Conservation (phyloP, 1,140 invertebrate genomes). For the Helicoverpa armigera region DNA sequence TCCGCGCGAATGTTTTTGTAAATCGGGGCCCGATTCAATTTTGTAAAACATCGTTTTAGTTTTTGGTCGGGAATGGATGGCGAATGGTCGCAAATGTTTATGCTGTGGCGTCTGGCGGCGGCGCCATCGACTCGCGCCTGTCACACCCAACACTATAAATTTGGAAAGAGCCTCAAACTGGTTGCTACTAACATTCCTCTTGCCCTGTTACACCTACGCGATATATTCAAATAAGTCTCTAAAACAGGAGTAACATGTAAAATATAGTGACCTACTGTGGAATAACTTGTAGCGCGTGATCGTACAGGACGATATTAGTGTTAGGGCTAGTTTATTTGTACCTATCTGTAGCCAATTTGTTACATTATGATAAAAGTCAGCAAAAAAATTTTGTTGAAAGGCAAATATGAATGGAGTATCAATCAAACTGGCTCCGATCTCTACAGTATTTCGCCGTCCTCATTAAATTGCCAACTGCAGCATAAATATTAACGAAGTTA, state of each 20-base stretch:
- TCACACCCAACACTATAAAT: slow-evolving; percentile 29
- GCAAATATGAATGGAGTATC: no score
- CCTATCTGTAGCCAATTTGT: not conserved
- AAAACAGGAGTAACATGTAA: slow-evolving; percentile 29
- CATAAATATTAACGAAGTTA: not conserved
- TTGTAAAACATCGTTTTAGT: slow-evolving; percentile 54
- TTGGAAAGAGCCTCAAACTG: slow-evolving; percentile 8
- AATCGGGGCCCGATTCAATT: slow-evolving; percentile 36
- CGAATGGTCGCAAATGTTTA: slow-evolving; percentile 26
- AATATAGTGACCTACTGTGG: not conserved
- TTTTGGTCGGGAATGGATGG: slow-evolving; percentile 52
- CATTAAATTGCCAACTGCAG: not conserved
- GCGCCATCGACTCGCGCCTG: slow-evolving; percentile 21
- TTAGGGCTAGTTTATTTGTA: slow-evolving; percentile 6
- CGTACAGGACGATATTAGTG: not conserved
- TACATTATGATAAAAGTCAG: no score
- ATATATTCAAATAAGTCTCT: slow-evolving; percentile 29
- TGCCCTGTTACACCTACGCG: slow-evolving; percentile 22
- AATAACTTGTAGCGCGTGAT: not conserved
- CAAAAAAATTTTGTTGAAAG: no score
- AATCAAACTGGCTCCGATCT: no score
- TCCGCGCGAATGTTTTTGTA: slow-evolving; percentile 56
- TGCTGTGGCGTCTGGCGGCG: slow-evolving; percentile 19
- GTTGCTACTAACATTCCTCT: slow-evolving; percentile 31
- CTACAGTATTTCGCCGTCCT: not conserved